Evolutionary conservation across 2,888 invertebrate species (phyloP), one percentile per base, ranked within the genome.

Genomic region (Hirtodrosophila duncani): DNA sequence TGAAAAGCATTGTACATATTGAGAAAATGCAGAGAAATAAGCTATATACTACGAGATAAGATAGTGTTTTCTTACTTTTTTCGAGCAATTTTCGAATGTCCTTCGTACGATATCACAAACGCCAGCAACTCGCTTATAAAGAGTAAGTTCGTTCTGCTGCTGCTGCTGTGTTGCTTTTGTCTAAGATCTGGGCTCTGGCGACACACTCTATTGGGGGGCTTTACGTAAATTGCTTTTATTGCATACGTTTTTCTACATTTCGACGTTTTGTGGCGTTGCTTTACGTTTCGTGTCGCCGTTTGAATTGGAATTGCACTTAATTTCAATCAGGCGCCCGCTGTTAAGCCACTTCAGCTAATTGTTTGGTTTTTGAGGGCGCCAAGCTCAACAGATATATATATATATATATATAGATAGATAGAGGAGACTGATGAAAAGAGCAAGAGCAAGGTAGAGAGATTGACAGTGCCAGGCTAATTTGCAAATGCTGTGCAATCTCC

Each of bases 231-330:
- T 74, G 74, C 74, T 77, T 77, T 74, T 72, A 74, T 77, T 77
- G 74, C 78, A 72, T 69, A 65, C 74, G 62, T n/a, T n/a, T n/a
- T n/a, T n/a, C n/a, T n/a, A n/a, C n/a, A n/a, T n/a, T n/a, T n/a
- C n/a, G n/a, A n/a, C n/a, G n/a, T n/a, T n/a, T n/a, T n/a, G n/a
- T n/a, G n/a, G n/a, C n/a, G n/a, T n/a, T n/a, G n/a, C n/a, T n/a
- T n/a, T n/a, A n/a, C n/a, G n/a, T 63, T 68, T 67, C 70, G 78
- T 77, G 74, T 67, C 65, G 71, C 63, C 71, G 67, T 72, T 74
- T 74, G 74, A 74, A 72, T 77, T 74, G 69, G 74, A 74, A 72
- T 77, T 74, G 69, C 74, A 74, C 78, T 74, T 72, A 74, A 74
- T 74, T 74, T 70, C 74, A 77, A 74, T 74, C 78, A 77, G 74